Evolutionary conservation across 2,888 invertebrate genomes (phyloP), one percentile per base, ranked within the genome.

Genomic region (Phyto melanocephala): DNA sequence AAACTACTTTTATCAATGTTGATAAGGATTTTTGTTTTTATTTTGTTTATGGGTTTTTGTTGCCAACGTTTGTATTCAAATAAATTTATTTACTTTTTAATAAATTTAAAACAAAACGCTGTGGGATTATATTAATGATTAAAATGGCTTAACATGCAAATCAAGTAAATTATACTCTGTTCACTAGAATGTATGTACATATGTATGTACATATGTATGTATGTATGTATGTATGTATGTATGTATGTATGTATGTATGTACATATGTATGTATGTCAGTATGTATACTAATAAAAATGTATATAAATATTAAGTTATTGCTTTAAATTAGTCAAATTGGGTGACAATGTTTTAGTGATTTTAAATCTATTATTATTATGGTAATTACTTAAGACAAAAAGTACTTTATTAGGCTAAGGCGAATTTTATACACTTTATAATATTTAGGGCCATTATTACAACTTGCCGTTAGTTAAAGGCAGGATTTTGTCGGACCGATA

Each of bases 61-160:
- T 28, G 3, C 28, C n/a, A n/a, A n/a, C n/a, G n/a, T n/a, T n/a
- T n/a, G n/a, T n/a, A 6, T 28, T 28, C 6, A 28, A 28, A 40
- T 42, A 13, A 50, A 60, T 13, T 68, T 35, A 20, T n/a, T 62
- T 42, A 13, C 42, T 22, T n/a, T 33, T 28, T 54, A n/a, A 56
- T 52, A 71, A 76, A 70, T 65, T 70, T 65, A 24, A 20, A 67
- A 60, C 71, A 76, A 76, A 72, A 60, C 37, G 15, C 45, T 40
- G 81, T 81, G 81, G 81, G 81, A 40, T 60, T 60, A 11, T 28
- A 28, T 72, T 67, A 81, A 71, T 77, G 65, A 54, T 20, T 54
- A 47, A 77, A 80, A 65, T 62, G 74, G 74, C 74, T 78, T 78
- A 78, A 40, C 56, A 81, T 74, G 62, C 63, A 74, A 74, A 81